Evolutionary conservation across 2,797 vertebrate species (phyloP).

Genomic region (Neosilurus mollespiculum): DNA sequence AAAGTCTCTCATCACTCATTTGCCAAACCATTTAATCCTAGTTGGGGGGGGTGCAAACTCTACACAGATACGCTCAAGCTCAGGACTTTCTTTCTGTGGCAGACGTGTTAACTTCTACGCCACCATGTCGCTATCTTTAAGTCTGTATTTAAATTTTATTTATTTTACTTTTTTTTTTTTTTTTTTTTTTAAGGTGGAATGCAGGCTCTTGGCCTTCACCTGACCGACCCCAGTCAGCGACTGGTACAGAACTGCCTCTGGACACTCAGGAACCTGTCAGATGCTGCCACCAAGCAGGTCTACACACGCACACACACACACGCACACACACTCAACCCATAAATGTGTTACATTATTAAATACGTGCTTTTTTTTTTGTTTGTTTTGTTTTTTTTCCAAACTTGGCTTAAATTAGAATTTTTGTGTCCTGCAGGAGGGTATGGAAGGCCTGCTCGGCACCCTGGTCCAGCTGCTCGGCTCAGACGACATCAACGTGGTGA

Average conservation of each 20-base stretch:
- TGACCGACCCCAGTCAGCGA: constrained; percentile 95
- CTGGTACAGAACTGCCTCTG: constrained; percentile 99
- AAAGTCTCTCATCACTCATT: no score
- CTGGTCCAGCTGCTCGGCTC: constrained; percentile 95
- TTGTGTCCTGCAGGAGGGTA: constrained; percentile 83
- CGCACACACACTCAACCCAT: no score
- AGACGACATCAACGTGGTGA: constrained; percentile 98
- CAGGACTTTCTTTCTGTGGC: no score
- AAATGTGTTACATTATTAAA: no score
- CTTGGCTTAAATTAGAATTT: constrained; percentile 22
- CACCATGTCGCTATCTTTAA: no score
- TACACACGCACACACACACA: no score
- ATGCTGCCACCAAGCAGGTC: constrained; percentile 99
- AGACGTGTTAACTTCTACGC: no score
- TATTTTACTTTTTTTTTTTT: constrained; percentile 15
- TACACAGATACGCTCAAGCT: no score
- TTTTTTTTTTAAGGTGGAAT: constrained; percentile 84
- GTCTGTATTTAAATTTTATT: not conserved
- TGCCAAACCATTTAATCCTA: no score
- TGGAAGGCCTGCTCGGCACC: constrained; percentile 97
- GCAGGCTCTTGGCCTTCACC: constrained; percentile 96
- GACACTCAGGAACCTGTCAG: constrained; percentile 97
- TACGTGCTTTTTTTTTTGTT: not conserved
- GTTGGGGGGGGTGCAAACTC: no score
- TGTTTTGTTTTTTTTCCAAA: constrained; percentile 23